A percentile compares a stretch with the other conserved stretches of the same genome.
phyloP scores from a whole-genome alignment of 1,140 invertebrate genomes.

The Gerris buenoi region DNA sequence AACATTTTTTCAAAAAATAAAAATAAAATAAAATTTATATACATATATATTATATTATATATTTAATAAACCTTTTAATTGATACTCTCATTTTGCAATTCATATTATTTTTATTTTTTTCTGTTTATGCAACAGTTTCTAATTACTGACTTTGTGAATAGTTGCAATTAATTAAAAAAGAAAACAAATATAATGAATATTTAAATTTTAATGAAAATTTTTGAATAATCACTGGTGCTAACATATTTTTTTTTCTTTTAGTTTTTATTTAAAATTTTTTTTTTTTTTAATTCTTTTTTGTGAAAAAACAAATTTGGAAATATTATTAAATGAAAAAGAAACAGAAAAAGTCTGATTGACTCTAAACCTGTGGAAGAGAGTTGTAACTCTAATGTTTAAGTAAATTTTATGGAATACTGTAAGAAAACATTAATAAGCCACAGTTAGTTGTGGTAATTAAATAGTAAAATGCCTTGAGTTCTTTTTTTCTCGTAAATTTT shows the following conservation, averaged over 20 bases:
- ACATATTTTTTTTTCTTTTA: background rate
- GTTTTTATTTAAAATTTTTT: background rate
- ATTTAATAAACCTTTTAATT: too few species aligned
- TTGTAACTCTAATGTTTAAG: background rate
- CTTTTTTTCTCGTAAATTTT: background rate
- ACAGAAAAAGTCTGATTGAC: background rate
- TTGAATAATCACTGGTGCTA: too few species aligned
- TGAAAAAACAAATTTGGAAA: background rate
- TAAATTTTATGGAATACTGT: background rate
- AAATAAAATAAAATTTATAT: too few species aligned
- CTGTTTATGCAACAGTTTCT: too few species aligned
- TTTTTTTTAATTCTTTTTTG: background rate
- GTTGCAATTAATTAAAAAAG: too few species aligned
- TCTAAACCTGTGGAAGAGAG: background rate
- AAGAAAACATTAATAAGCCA: background rate
- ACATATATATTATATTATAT: too few species aligned
- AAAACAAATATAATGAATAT: too few species aligned
- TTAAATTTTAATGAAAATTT: too few species aligned
- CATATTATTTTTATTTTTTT: too few species aligned
- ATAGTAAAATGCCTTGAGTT: background rate
- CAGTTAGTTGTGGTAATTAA: background rate
- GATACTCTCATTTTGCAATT: too few species aligned
- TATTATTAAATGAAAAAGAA: conserved; percentile 1
- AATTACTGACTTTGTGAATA: too few species aligned
- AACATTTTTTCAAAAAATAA: too few species aligned